phyloP scores from a whole-genome alignment of 2,888 invertebrate genomes.

The Onthophagus sagittarius region DNA sequence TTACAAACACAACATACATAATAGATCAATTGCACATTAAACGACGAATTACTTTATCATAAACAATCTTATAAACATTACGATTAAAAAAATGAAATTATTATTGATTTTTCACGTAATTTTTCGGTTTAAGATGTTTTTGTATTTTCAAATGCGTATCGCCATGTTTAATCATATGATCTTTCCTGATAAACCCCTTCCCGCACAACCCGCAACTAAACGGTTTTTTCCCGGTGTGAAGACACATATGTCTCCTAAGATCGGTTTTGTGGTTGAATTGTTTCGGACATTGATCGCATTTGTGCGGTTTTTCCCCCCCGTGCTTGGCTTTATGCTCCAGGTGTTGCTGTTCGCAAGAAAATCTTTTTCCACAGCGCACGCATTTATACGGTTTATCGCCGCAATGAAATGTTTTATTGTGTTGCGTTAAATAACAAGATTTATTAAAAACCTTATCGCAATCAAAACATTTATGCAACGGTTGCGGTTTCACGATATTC shows the following conservation, averaged over 20 bases:
- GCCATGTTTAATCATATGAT: conserved; percentile 85
- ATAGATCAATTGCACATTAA: not conserved
- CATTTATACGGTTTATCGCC: conserved; percentile 86
- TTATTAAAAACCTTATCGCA: conserved; percentile 84
- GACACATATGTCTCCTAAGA: conserved; percentile 78
- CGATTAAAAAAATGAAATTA: too few species aligned
- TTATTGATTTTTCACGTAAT: not conserved
- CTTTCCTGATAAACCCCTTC: conserved; percentile 86
- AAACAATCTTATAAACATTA: too few species aligned
- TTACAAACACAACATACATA: not conserved
- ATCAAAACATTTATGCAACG: conserved; percentile 66
- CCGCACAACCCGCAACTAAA: conserved; percentile 77
- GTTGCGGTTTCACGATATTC: conserved; percentile 30
- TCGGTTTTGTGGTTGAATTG: conserved; percentile 91
- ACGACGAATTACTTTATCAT: too few species aligned
- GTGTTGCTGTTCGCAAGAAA: conserved; percentile 65
- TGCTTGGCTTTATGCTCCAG: conserved; percentile 74
- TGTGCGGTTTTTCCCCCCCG: conserved; percentile 79
- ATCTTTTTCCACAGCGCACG: conserved; percentile 80
- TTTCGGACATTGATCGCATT: conserved; percentile 80
- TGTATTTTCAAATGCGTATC: conserved; percentile 67
- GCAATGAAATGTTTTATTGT: conserved; percentile 84
- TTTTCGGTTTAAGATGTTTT: conserved; percentile 43
- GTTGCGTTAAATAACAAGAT: conserved; percentile 84
- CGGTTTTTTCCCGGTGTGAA: conserved; percentile 83